phyloP scores from a whole-genome alignment of 2,888 invertebrate species.

The Archips crataeganus region DNA sequence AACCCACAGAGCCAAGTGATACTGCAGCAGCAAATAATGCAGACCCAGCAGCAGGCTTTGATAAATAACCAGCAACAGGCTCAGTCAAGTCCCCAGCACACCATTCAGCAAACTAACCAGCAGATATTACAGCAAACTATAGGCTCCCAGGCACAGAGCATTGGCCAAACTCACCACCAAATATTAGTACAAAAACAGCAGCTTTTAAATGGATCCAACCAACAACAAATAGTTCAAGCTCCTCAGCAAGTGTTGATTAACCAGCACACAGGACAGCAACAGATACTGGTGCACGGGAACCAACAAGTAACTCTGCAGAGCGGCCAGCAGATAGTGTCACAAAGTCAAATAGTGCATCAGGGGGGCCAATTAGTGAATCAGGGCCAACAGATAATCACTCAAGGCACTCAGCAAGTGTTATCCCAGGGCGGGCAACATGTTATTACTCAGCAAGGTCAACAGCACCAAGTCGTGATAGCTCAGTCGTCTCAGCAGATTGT shows the following conservation, averaged over 20 bases:
- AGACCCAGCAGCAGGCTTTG: constrained; percentile 79
- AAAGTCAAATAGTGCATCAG: constrained; percentile 80
- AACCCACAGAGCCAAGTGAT: constrained; percentile 83
- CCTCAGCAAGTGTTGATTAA: constrained; percentile 84
- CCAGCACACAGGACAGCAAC: constrained; percentile 80
- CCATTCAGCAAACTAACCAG: constrained; percentile 83
- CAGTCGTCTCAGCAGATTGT: constrained; percentile 82
- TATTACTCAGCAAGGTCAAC: constrained; percentile 79
- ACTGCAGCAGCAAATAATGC: constrained; percentile 86
- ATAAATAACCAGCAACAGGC: constrained; percentile 75
- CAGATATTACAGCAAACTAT: constrained; percentile 87
- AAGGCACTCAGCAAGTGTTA: constrained; percentile 76
- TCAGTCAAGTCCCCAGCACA: constrained; percentile 83
- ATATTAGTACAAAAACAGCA: constrained; percentile 86
- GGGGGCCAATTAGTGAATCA: constrained; percentile 79
- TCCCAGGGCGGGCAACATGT: constrained; percentile 82
- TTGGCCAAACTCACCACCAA: constrained; percentile 81
- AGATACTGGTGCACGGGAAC: constrained; percentile 81
- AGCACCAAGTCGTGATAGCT: constrained; percentile 80
- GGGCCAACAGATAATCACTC: constrained; percentile 76
- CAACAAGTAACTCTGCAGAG: constrained; percentile 81
- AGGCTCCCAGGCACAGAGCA: constrained; percentile 81
- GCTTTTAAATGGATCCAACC: constrained; percentile 83
- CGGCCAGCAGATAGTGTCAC: constrained; percentile 79
- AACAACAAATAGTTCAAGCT: constrained; percentile 81